These are phyloP conservation scores for Heliconius ismenius DNA, from an alignment of 2,888 invertebrate species.

Conservation along the genomic window DNA sequence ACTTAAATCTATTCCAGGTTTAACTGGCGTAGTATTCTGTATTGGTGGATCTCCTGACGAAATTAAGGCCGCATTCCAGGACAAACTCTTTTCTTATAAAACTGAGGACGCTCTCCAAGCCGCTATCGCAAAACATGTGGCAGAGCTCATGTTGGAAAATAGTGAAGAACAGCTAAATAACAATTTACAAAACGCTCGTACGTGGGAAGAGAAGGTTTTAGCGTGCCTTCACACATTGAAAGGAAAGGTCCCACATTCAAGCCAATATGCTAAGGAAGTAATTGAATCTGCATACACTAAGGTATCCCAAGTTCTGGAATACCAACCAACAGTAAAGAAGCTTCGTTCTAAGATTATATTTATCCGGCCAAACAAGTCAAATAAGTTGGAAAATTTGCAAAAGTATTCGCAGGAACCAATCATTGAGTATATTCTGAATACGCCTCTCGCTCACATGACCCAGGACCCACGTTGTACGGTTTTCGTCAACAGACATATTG, in stretches of 20 bases:
- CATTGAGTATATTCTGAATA: slow-evolving; percentile 48
- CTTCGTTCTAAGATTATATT: slow-evolving; percentile 1
- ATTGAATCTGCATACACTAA: slow-evolving; percentile 43
- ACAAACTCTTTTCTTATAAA: slow-evolving; percentile 43
- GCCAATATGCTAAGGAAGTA: slow-evolving; percentile 47
- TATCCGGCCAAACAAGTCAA: background rate
- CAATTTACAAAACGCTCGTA: slow-evolving; percentile 24
- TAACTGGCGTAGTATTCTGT: slow-evolving; percentile 58
- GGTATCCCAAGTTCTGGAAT: slow-evolving; percentile 14
- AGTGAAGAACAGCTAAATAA: slow-evolving; percentile 41
- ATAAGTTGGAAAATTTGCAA: slow-evolving; percentile 41
- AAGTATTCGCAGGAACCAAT: slow-evolving; percentile 50
- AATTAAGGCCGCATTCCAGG: slow-evolving; percentile 46
- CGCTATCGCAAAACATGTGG: slow-evolving; percentile 50
- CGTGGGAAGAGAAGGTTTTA: slow-evolving; percentile 55
- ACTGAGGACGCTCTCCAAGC: slow-evolving; percentile 49
- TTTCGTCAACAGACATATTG: slow-evolving; percentile 54
- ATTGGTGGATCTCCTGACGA: slow-evolving; percentile 59
- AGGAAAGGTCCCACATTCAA: background rate
- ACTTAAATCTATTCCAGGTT: slow-evolving; percentile 48
- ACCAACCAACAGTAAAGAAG: background rate
- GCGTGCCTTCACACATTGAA: slow-evolving; percentile 1
- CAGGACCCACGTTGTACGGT: slow-evolving; percentile 52
- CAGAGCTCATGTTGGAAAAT: slow-evolving; percentile 46
- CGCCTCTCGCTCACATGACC: slow-evolving; percentile 47